Percentiles rank a stretch among this genome's conserved stretches.
Conservation (phyloP, 2,888 invertebrate genomes). For the Hemithea aestivaria region DNA sequence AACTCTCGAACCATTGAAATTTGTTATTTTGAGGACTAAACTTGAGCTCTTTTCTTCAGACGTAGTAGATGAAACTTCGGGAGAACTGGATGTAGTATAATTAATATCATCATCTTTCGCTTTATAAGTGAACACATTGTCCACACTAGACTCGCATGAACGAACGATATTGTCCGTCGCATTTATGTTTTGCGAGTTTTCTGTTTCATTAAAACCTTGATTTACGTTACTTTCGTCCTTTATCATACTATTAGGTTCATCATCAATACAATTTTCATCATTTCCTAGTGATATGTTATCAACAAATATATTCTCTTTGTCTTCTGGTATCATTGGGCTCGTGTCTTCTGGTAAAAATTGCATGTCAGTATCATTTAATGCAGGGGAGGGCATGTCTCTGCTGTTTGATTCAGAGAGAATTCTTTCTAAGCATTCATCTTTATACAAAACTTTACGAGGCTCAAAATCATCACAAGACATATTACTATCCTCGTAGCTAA, state of each 20-base stretch:
- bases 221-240: slow-evolving; percentile 25
- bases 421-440: slow-evolving; percentile 44
- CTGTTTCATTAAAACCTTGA: slow-evolving; percentile 16
- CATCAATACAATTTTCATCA: slow-evolving; percentile 23
- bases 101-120: slow-evolving; percentile 33
- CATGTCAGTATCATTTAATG: slow-evolving; percentile 25
- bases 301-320: slow-evolving; percentile 39
- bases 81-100: slow-evolving; percentile 54
- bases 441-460: slow-evolving; percentile 34
- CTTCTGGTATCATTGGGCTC: slow-evolving; percentile 28
- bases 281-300: slow-evolving; percentile 21
- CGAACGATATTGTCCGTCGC: slow-evolving; percentile 35
- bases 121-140: slow-evolving; percentile 41
- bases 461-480: slow-evolving; percentile 32
- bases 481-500: slow-evolving; percentile 50
- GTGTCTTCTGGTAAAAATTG: slow-evolving; percentile 23
- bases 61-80: slow-evolving; percentile 73
- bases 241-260: slow-evolving; percentile 25
- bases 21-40: slow-evolving; percentile 67
- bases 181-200: slow-evolving; percentile 21
- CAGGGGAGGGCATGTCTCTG: slow-evolving; percentile 25
- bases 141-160: slow-evolving; percentile 52
- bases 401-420: slow-evolving; percentile 44
- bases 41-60: slow-evolving; percentile 62
- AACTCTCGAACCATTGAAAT: slow-evolving; percentile 57